Evolutionary conservation across 2,797 vertebrate genomes (phyloP).

Genomic region (Rhynchotus rufescens): DNA sequence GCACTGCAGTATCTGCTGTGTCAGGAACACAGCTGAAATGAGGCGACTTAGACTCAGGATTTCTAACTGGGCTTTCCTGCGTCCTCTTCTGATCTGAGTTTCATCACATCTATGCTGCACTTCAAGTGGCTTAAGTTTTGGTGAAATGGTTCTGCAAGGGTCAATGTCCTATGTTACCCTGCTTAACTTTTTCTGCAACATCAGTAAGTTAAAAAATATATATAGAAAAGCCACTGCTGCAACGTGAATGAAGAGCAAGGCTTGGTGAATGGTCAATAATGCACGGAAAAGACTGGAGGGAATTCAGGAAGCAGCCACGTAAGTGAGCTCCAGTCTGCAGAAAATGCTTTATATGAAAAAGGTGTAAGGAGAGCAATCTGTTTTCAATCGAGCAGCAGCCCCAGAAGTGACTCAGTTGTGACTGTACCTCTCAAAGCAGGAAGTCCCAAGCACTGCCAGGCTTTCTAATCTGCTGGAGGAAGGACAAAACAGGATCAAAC

Average conservation of each 20-base stretch:
- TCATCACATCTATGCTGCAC: neutral
- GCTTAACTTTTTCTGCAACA: too few species aligned
- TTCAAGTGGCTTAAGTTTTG: neutral
- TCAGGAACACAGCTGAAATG: neutral
- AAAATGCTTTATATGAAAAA: neutral
- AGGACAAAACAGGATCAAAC: neutral
- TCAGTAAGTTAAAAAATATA: too few species aligned
- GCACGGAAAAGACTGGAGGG: too few species aligned
- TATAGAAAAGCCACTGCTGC: too few species aligned
- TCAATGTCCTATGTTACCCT: neutral
- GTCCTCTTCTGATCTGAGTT: neutral
- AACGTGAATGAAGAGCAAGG: too few species aligned
- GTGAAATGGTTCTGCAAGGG: neutral
- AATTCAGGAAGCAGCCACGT: neutral
- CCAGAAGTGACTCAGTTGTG: neutral
- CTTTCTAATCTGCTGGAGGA: neutral
- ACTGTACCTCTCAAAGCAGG: neutral
- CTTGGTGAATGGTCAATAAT: too few species aligned
- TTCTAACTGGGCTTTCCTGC: neutral
- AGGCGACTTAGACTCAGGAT: neutral
- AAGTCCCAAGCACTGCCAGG: neutral
- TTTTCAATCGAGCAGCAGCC: neutral
- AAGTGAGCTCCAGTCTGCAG: neutral
- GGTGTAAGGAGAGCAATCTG: neutral
- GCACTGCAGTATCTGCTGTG: neutral